A percentile compares a stretch with the other conserved stretches of the same genome.
Evolutionary conservation across 2,888 invertebrate species (phyloP).

Genomic region (Eupeodes luniger): DNA sequence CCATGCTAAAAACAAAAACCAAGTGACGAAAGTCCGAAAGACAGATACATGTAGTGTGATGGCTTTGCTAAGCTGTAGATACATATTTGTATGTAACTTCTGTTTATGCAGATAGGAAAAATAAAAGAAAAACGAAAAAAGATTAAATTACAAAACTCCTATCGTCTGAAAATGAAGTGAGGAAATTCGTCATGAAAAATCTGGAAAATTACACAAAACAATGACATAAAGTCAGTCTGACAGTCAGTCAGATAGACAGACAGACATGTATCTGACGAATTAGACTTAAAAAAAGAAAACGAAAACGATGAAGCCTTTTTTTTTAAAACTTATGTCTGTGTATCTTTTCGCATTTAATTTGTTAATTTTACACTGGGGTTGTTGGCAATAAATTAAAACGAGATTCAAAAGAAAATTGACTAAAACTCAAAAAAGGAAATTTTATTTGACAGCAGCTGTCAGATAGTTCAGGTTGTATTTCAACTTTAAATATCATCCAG

Average conservation of each 20-base stretch:
- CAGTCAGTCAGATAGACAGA: constrained; percentile 29
- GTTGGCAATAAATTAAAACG: background rate
- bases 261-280: background rate
- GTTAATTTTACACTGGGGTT: constrained; percentile 2
- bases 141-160: constrained; percentile 71
- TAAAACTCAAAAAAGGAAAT: too few species aligned
- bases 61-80: background rate
- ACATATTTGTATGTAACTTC: constrained; percentile 3
- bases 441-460: too few species aligned
- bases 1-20: constrained; percentile 21
- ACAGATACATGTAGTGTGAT: constrained; percentile 5
- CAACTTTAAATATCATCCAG: too few species aligned
- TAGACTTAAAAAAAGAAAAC: background rate
- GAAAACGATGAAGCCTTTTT: constrained; percentile 15
- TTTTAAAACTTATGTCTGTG: background rate
- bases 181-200: constrained; percentile 69
- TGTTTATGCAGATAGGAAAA: constrained; percentile 20
- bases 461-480: too few species aligned
- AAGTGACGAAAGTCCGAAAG: constrained; percentile 61
- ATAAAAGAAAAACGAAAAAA: constrained; percentile 12
- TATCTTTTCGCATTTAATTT: constrained; percentile 9
- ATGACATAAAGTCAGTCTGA: constrained; percentile 3
- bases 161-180: constrained; percentile 57
- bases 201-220: constrained; percentile 57
- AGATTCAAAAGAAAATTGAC: too few species aligned